Percentiles rank a stretch among this genome's conserved stretches.
These are phyloP conservation scores for Drosophila ercepeae DNA, from an alignment of 1,140 invertebrate genomes.

Conservation along the genomic window DNA sequence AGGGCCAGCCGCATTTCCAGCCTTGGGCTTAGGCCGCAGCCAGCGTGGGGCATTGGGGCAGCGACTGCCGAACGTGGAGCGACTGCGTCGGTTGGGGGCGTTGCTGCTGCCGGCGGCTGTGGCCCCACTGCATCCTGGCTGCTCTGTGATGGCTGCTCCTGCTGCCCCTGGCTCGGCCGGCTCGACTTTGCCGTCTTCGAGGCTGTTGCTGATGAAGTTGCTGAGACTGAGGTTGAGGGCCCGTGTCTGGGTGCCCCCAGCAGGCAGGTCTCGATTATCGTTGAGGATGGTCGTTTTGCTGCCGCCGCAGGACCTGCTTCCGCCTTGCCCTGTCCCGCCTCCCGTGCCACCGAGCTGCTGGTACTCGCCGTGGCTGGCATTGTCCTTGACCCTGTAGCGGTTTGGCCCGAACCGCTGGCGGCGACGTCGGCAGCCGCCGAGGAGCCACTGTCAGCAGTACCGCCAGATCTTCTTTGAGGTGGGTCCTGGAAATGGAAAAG, in stretches of 20 bases:
- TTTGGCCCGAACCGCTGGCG: slow-evolving; percentile 69
- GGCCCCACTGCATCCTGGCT: slow-evolving; percentile 51
- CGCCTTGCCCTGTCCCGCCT: background rate
- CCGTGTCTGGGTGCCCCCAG: slow-evolving; percentile 67
- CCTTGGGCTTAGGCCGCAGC: slow-evolving; percentile 85
- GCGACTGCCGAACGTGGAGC: slow-evolving; percentile 84
- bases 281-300: slow-evolving; percentile 72
- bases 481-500: slow-evolving; percentile 17
- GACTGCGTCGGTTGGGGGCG: slow-evolving; percentile 6
- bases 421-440: slow-evolving; percentile 75
- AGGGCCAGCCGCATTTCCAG: slow-evolving; percentile 87
- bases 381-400: slow-evolving; percentile 72
- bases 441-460: slow-evolving; percentile 83
- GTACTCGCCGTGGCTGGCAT: slow-evolving; percentile 58
- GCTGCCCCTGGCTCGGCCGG: slow-evolving; percentile 53
- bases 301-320: background rate
- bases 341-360: slow-evolving; percentile 54
- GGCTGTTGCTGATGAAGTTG: slow-evolving; percentile 82
- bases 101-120: background rate
- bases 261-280: slow-evolving; percentile 83
- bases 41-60: slow-evolving; percentile 82
- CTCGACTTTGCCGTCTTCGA: slow-evolving; percentile 84
- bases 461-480: slow-evolving; percentile 82
- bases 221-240: slow-evolving; percentile 38
- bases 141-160: slow-evolving; percentile 30